Evolutionary conservation across 2,797 vertebrate genomes (phyloP).

Genomic region (Kryptolebias ocellatus): DNA sequence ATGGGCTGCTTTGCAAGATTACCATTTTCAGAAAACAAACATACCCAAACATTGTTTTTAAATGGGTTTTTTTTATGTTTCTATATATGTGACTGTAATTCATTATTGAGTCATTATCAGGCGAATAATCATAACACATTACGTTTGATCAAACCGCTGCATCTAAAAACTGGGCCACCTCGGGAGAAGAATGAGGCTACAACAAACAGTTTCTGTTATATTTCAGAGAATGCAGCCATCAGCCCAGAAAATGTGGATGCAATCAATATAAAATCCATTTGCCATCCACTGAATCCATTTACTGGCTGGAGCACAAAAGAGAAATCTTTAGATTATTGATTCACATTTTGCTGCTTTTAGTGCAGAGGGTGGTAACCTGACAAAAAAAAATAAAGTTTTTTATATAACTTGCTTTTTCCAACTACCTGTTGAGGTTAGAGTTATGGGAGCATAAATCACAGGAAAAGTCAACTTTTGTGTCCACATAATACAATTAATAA

Average conservation of each 20-base stretch:
- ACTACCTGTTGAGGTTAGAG: slow-evolving; percentile 2
- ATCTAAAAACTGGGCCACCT: not conserved
- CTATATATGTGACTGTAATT: not conserved
- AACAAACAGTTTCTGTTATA: not conserved
- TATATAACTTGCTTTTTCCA: not conserved
- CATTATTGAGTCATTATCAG: not conserved
- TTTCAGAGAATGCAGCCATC: slow-evolving; percentile 4
- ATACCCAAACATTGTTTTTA: no score
- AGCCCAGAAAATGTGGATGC: not conserved
- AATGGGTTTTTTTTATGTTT: not conserved
- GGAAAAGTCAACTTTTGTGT: not conserved
- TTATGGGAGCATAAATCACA: not conserved
- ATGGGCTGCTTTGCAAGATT: no score
- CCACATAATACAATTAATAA: not conserved
- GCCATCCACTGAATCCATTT: not conserved
- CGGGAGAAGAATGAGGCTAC: not conserved
- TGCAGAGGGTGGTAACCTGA: not conserved
- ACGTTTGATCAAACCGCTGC: not conserved
- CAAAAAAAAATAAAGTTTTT: not conserved
- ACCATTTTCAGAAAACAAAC: no score
- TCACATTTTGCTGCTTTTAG: slow-evolving; percentile 1
- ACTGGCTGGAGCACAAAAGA: not conserved
- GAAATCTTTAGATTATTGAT: not conserved
- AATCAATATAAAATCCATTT: slow-evolving; percentile 5
- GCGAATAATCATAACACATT: not conserved